Base-by-base conservation (phyloP, 2,113 vertebrate species). In the Paratilapia polleni region DNA sequence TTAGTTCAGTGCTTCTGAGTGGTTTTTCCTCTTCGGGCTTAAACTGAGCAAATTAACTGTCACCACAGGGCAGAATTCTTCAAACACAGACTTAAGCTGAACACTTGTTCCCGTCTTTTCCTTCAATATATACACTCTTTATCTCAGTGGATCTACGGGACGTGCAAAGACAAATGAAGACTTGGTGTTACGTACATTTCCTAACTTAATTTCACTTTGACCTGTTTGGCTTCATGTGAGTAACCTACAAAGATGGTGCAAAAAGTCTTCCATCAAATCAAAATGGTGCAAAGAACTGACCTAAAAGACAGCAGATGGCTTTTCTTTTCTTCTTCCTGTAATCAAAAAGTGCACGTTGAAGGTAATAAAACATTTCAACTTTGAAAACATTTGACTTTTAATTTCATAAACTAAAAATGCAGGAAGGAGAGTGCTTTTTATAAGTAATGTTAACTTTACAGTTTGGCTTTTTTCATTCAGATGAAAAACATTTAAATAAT, bases 21-120 rank as follows among this genome's bases (percentile, higher is more conserved):
- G 68, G 47, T 52, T 80, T 74, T 87, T 78, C 49, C 78, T 79
- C 52, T 28, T 12, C 1, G 1, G 31, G 20, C 41, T 83, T 68
- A 80, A 68, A 76, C 3, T 54, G 22, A 83, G 59, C 28, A 66
- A 80, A 80, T 83, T 22, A 78, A 43, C 24, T 60, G 41, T 75
- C 85, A 66, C 52, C 26, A 41, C 12, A 73, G 64, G 64, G 78
- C 49, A 22, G 20, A 58, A 66, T 20, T 80, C 49, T 85, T 64
- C 52, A 80, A 64, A 80, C 52, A 38, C 3, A 3, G 36, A 66
- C 10, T 49, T 14, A 14, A 79, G 19, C 80, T 59, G 26, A 31
- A n/a, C 68, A 73, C 68, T 73, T 73, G 26, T 54, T 52, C 43
- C 66, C 7, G n/a, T 70, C 41, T 52, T 70, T 73, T 54, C 17